Evolutionary conservation across 1,140 invertebrate genomes (phyloP).

Genomic region (Zeugodacus cucurbitae): DNA sequence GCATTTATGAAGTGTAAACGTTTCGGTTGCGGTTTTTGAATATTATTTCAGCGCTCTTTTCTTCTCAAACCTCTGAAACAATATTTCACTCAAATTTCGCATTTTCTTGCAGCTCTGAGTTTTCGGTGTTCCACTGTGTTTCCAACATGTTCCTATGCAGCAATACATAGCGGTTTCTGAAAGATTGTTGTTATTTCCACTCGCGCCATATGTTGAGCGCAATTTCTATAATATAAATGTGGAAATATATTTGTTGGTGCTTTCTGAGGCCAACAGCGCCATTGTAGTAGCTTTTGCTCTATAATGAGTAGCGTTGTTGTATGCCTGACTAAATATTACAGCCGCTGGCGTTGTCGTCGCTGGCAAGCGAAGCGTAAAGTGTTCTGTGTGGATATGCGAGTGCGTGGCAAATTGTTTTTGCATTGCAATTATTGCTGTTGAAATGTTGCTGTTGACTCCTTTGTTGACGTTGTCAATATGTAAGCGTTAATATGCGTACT

Average conservation of each 20-base stretch:
- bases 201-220: not conserved
- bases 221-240: not conserved
- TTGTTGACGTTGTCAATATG: not conserved
- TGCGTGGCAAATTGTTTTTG: constrained; percentile 2
- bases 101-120: not conserved
- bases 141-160: constrained; percentile 43
- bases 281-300: not conserved
- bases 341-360: not conserved
- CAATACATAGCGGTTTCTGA: not conserved
- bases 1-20: constrained; percentile 65
- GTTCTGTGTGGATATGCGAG: not conserved
- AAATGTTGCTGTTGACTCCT: constrained; percentile 20
- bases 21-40: constrained; percentile 64
- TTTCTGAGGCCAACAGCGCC: not conserved
- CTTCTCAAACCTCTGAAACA: not conserved
- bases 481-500: not conserved
- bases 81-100: not conserved
- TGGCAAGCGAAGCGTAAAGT: not conserved
- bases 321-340: not conserved
- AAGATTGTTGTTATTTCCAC: not conserved
- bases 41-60: constrained; percentile 47
- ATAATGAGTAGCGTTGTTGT: not conserved
- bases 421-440: not conserved
- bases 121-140: constrained; percentile 34
- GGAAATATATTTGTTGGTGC: too few species aligned